phyloP scores from a whole-genome alignment of 2,888 invertebrate species.

The Tethea ocularis region DNA sequence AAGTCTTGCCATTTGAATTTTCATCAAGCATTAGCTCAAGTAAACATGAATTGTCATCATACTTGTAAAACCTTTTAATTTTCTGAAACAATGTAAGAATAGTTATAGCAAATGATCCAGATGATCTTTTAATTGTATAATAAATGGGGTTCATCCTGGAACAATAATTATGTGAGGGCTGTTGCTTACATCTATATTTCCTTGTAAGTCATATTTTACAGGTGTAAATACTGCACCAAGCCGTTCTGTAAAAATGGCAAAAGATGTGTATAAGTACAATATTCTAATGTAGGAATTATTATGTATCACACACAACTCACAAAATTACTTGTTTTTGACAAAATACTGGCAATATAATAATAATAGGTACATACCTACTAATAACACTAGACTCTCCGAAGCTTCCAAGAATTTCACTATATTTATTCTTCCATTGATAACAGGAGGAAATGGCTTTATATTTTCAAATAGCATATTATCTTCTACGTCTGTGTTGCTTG shows the following conservation, averaged over 20 bases:
- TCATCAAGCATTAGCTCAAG: conserved; percentile 88
- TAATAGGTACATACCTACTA: conserved; percentile 85
- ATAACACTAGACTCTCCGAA: conserved; percentile 82
- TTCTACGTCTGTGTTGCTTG: conserved; percentile 40
- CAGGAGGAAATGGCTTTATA: conserved; percentile 78
- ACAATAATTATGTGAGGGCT: background rate
- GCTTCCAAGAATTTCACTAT: conserved; percentile 85
- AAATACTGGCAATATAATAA: background rate
- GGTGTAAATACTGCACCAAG: conserved; percentile 90
- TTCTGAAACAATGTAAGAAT: conserved; percentile 76
- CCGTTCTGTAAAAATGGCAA: conserved; percentile 82
- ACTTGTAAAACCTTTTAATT: conserved; percentile 81
- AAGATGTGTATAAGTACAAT: background rate
- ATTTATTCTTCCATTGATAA: conserved; percentile 83
- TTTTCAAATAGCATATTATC: conserved; percentile 45
- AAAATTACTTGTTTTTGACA: too few species aligned
- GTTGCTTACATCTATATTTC: conserved; percentile 87
- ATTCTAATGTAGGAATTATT: background rate
- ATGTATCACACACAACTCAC: background rate
- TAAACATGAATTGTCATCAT: conserved; percentile 83
- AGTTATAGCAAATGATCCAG: background rate
- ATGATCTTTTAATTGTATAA: background rate
- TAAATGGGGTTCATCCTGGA: background rate
- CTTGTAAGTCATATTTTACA: conserved; percentile 90
- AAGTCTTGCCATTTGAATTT: conserved; percentile 72